phyloP scores from a whole-genome alignment of 2,797 vertebrate species.

The Tauraco hartlaubi region DNA sequence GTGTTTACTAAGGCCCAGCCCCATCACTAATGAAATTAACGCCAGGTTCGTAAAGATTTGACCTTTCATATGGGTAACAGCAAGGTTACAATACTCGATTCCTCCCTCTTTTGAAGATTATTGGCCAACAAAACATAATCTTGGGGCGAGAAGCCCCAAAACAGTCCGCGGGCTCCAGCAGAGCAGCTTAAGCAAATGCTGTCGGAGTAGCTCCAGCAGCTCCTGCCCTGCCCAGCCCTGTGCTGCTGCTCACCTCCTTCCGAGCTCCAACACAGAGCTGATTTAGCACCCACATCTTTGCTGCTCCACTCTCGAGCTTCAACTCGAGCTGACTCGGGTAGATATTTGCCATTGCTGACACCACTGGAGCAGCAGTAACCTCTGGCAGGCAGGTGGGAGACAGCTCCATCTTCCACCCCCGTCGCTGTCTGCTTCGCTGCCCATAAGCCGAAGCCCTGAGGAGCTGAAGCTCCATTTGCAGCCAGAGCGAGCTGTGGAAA shows the following conservation, averaged over 20 bases:
- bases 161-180: neutral
- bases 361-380: slow-evolving; percentile 34
- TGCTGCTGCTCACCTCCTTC: neutral
- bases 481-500: neutral
- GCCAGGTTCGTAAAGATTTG: neutral
- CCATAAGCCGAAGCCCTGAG: slow-evolving; percentile 15
- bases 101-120: neutral
- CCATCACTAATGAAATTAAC: neutral
- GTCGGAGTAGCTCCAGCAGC: neutral
- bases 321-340: neutral
- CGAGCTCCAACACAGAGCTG: neutral
- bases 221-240: neutral
- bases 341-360: neutral
- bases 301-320: neutral
- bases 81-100: accelerated
- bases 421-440: slow-evolving; percentile 22
- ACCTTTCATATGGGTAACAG: neutral
- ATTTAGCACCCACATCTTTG: neutral
- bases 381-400: slow-evolving; percentile 62
- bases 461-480: slow-evolving; percentile 60
- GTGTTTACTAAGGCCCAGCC: neutral
- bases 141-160: neutral
- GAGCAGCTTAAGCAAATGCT: neutral
- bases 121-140: neutral
- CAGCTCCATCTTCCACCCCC: slow-evolving; percentile 13